Evolutionary conservation across 2,797 vertebrate genomes (phyloP).

Genomic region (Pangasius larnaudii): DNA sequence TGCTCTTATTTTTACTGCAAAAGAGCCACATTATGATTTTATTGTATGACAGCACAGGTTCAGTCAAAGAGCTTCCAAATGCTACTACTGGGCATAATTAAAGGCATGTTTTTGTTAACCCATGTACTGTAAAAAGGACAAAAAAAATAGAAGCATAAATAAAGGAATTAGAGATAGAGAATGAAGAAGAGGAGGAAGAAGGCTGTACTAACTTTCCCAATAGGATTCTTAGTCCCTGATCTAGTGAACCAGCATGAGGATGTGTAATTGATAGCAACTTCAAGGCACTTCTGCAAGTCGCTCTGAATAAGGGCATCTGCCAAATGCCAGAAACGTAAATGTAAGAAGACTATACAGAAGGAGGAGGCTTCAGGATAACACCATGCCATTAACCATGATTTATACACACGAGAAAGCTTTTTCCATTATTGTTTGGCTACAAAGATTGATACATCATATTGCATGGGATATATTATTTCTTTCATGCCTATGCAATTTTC

Average conservation of each 20-base stretch:
- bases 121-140: not conserved
- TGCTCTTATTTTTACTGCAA: not conserved
- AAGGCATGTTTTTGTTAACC: not conserved
- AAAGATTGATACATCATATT: not conserved
- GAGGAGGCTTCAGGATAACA: not conserved
- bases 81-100: not conserved
- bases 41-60: not conserved
- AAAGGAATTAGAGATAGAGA: not conserved
- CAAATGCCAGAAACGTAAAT: constrained; percentile 4
- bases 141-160: not conserved
- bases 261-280: not conserved
- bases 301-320: not conserved
- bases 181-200: not conserved
- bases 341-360: not conserved
- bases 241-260: not conserved
- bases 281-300: not conserved
- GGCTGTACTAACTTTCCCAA: not conserved
- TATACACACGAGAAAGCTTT: not conserved
- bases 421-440: not conserved
- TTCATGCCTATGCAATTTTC: constrained; percentile 3
- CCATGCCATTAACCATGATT: not conserved
- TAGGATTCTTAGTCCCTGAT: not conserved
- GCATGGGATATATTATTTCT: not conserved
- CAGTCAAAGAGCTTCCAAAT: not conserved
- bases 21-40: not conserved